phyloP scores from a whole-genome alignment of 2,113 vertebrate species.

The Lathamus discolor region DNA sequence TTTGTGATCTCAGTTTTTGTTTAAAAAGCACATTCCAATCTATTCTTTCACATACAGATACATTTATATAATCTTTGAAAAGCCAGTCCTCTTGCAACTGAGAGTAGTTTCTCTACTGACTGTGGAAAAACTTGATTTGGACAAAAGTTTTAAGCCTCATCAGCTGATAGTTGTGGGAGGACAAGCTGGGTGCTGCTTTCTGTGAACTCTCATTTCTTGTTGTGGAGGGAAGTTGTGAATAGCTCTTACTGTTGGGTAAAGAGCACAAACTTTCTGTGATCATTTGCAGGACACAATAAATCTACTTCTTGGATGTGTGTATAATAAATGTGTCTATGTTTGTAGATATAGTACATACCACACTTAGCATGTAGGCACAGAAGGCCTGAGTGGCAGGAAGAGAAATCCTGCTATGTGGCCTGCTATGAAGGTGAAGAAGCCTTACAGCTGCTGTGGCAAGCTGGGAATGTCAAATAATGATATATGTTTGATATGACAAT shows the following conservation, averaged over 20 bases:
- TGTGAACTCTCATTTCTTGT: not conserved
- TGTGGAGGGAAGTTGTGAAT: not conserved
- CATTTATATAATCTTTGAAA: not conserved
- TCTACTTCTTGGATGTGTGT: not conserved
- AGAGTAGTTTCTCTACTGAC: not conserved
- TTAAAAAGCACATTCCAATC: not conserved
- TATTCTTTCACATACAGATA: not conserved
- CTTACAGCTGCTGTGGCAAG: not conserved
- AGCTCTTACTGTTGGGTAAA: not conserved
- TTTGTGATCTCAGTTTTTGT: not conserved
- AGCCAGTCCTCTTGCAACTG: not conserved
- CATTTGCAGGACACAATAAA: not conserved
- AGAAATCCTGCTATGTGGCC: not conserved
- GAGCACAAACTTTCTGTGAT: not conserved
- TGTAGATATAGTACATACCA: not conserved
- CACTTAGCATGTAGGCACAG: not conserved
- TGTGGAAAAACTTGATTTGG: not conserved
- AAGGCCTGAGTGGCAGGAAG: not conserved
- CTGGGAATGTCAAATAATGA: not conserved
- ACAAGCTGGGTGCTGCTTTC: not conserved
- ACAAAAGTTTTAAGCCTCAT: not conserved
- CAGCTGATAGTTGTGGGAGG: not conserved
- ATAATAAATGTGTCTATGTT: not conserved
- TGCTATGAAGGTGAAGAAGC: not conserved
- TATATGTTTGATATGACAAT: fast-evolving